These are phyloP conservation scores for Bombus pascuorum DNA, from an alignment of 1,140 invertebrate genomes.

Conservation along the genomic window DNA sequence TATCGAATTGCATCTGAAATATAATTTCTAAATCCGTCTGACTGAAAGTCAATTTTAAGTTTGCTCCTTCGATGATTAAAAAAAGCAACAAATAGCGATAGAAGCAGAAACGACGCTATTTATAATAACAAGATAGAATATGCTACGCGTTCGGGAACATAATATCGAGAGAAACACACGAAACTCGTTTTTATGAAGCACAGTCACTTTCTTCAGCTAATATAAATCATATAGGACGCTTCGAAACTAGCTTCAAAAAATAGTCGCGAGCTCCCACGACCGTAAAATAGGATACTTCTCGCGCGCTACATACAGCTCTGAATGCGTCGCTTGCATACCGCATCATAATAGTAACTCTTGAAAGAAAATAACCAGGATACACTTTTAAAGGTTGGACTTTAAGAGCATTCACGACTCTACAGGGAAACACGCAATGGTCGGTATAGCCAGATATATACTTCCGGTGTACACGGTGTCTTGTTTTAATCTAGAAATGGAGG, in stretches of 20 bases:
- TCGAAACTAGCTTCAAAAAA: slow-evolving; percentile 15
- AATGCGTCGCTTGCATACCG: slow-evolving; percentile 11
- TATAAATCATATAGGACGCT: slow-evolving; percentile 30
- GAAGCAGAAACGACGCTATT: background rate
- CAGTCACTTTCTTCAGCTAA: background rate
- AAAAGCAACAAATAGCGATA: background rate
- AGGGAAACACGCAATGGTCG: background rate
- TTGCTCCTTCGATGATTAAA: background rate
- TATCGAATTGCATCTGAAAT: background rate
- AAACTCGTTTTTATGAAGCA: background rate
- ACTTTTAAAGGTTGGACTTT: slow-evolving; percentile 13
- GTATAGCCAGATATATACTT: background rate
- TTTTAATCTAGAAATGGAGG: slow-evolving; percentile 7
- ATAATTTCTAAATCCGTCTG: background rate
- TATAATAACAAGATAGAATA: background rate
- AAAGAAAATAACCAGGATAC: slow-evolving; percentile 27
- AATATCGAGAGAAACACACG: background rate
- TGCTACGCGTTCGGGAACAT: background rate
- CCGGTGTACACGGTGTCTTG: background rate
- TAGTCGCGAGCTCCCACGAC: slow-evolving; percentile 2
- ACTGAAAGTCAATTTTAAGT: background rate
- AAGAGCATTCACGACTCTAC: slow-evolving; percentile 13
- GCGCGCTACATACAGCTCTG: slow-evolving; percentile 1
- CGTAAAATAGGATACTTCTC: slow-evolving; percentile 31
- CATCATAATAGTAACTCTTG: slow-evolving; percentile 21